Conservation (phyloP, 37 sponge, comb jelly and placozoan genomes). For the Halichondria panicea region DNA sequence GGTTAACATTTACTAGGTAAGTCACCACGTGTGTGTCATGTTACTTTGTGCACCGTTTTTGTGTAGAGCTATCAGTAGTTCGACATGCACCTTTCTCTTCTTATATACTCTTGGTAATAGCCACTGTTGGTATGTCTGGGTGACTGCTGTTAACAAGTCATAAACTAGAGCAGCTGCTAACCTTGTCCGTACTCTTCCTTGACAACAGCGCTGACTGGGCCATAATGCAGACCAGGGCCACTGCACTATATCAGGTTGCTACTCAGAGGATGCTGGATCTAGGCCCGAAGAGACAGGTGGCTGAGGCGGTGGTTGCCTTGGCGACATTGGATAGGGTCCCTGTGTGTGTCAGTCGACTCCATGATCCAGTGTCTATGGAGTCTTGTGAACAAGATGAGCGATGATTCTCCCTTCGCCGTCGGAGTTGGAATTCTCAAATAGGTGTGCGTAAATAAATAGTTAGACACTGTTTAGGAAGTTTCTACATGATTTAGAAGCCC, state of each 20-base stretch:
- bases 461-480: no score
- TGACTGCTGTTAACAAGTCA: conserved; percentile 20
- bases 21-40: no score
- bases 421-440: conserved; percentile 23
- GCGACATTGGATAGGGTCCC: conserved; percentile 64
- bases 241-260: conserved; percentile 32
- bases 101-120: conserved; percentile 6
- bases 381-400: conserved; percentile 34
- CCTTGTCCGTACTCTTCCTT: conserved; percentile 15
- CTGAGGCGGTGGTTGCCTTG: conserved; percentile 24
- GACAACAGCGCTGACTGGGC: conserved; percentile 52
- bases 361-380: conserved; percentile 21
- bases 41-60: no score
- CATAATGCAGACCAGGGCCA: conserved; percentile 55
- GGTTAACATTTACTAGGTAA: no score
- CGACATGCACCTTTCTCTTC: no score
- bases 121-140: conserved; percentile 50
- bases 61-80: no score
- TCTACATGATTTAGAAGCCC: no score
- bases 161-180: conserved; percentile 1
- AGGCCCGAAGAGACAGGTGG: conserved; percentile 20
- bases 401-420: background rate
- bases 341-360: conserved; percentile 56
- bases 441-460: no score
- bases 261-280: conserved; percentile 14